These are phyloP conservation scores for Xestia ashworthii DNA, from an alignment of 2,888 invertebrate genomes.

Conservation along the genomic window DNA sequence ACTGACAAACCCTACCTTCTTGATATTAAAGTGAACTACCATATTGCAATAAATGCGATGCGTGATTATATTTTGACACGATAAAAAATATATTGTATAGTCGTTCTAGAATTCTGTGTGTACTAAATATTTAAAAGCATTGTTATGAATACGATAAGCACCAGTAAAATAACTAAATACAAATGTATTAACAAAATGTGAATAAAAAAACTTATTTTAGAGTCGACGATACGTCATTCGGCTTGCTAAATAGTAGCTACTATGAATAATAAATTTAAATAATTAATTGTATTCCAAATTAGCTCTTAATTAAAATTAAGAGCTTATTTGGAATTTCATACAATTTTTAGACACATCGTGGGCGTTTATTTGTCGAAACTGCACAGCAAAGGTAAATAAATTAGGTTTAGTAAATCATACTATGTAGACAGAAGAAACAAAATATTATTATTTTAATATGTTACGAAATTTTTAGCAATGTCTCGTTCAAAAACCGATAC, in stretches of 20 bases:
- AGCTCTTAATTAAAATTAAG: background rate
- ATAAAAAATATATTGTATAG: conserved; percentile 37
- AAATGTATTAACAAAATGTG: background rate
- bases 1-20: conserved; percentile 35
- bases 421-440: background rate
- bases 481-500: conserved; percentile 17
- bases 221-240: background rate
- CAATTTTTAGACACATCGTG: background rate
- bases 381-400: too few species aligned
- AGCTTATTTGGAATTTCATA: background rate
- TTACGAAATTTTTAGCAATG: background rate
- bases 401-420: background rate
- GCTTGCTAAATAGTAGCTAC: background rate
- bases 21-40: conserved; percentile 32
- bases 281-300: too few species aligned
- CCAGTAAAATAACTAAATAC: too few species aligned
- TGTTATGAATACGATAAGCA: background rate
- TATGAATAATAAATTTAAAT: too few species aligned
- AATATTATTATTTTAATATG: background rate
- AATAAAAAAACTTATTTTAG: background rate
- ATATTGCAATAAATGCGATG: conserved; percentile 32
- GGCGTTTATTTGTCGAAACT: background rate
- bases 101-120: background rate
- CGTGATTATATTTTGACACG: conserved; percentile 36
- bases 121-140: background rate